phyloP scores from a whole-genome alignment of 2,113 vertebrate species.

The Ondatra zibethicus region DNA sequence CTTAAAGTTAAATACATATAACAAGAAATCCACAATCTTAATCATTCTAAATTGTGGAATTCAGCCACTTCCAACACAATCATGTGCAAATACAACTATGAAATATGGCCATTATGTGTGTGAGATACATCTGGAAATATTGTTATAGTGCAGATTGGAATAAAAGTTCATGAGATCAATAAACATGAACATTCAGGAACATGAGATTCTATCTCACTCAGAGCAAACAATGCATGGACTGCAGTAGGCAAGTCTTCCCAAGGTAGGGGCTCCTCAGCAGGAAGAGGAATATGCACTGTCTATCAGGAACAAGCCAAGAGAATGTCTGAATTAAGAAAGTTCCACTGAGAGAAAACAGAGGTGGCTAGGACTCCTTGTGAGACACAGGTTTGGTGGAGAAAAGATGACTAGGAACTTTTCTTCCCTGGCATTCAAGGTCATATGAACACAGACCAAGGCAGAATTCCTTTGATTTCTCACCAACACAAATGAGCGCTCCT shows the following conservation, averaged over 20 bases:
- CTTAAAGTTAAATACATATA: constrained; percentile 2
- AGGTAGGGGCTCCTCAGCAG: not conserved
- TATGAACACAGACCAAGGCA: not conserved
- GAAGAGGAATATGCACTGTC: not conserved
- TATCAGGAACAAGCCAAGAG: not conserved
- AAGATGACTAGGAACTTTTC: not conserved
- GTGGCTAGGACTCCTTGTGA: not conserved
- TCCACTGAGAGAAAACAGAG: not conserved
- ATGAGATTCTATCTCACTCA: not conserved
- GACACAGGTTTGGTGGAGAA: not conserved
- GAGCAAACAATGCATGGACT: not conserved
- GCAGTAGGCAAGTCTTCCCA: not conserved
- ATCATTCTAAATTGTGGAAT: not conserved
- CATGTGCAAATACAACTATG: not conserved
- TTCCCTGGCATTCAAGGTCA: not conserved
- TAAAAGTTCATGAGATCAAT: not conserved
- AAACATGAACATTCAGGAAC: not conserved
- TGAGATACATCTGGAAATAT: not conserved
- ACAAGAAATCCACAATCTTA: constrained; percentile 9
- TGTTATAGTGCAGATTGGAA: not conserved
- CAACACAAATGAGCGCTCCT: not conserved
- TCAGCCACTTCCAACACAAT: not conserved
- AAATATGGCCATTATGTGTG: not conserved
- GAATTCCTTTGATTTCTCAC: not conserved
- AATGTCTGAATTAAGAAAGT: not conserved